phyloP scores from a whole-genome alignment of 2,113 vertebrate genomes.

The Zosterops borbonicus region DNA sequence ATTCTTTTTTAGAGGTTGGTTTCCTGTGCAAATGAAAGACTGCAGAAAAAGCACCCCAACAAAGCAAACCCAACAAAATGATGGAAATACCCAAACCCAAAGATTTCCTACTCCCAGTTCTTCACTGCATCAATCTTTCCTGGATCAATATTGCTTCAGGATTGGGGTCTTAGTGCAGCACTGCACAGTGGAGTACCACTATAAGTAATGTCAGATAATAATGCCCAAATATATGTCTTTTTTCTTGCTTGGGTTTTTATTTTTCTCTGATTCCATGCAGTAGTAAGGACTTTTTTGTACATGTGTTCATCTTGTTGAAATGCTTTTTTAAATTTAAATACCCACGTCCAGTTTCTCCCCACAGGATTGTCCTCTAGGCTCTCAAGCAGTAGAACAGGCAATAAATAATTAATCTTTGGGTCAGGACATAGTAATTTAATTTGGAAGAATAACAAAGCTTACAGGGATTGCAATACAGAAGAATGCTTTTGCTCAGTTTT shows the following conservation, averaged over 20 bases:
- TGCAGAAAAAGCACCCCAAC: neutral
- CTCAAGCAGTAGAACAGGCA: slow-evolving; percentile 28
- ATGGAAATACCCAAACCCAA: neutral
- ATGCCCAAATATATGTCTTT: neutral
- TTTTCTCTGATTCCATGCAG: slow-evolving; percentile 36
- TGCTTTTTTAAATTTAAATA: slow-evolving; percentile 35
- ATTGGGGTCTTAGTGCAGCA: neutral
- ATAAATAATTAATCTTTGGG: slow-evolving; percentile 39
- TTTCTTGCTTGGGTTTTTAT: slow-evolving; percentile 28
- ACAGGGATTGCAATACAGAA: neutral
- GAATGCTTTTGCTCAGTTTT: neutral
- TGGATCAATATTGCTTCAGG: neutral
- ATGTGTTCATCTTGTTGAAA: neutral
- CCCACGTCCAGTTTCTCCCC: neutral
- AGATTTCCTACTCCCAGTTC: neutral
- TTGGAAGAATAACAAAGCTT: neutral
- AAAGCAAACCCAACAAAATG: neutral
- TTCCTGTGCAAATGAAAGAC: neutral
- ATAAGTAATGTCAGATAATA: neutral
- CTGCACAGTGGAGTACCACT: neutral
- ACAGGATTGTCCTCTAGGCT: slow-evolving; percentile 30
- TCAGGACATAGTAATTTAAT: neutral
- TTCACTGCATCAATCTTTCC: neutral
- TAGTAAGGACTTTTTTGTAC: slow-evolving; percentile 24
- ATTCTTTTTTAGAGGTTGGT: neutral